phyloP scores from a whole-genome alignment of 2,888 invertebrate genomes.

The Lasioglossum oenotherae region DNA sequence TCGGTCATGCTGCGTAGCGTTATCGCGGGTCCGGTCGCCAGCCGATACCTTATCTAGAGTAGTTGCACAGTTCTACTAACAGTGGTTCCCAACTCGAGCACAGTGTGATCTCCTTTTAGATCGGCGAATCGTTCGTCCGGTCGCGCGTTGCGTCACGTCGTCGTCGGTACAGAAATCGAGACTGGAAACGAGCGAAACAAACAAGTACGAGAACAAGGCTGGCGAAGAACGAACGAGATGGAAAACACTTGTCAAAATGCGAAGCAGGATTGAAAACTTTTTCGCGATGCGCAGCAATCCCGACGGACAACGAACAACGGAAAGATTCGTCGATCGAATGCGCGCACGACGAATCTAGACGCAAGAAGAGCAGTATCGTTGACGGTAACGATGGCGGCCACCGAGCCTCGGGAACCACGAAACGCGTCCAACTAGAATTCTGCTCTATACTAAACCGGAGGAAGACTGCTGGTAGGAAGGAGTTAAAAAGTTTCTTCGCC shows the following conservation, averaged over 20 bases:
- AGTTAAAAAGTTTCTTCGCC: conserved; percentile 46
- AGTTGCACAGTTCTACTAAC: conserved; percentile 76
- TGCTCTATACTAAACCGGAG: conserved; percentile 30
- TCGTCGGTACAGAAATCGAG: neutral
- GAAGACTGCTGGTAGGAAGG: conserved; percentile 37
- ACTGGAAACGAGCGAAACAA: neutral
- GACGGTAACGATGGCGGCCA: neutral
- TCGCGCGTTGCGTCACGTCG: neutral
- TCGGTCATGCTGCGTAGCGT: conserved; percentile 74
- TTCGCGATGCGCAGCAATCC: too few species aligned
- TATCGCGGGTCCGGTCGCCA: conserved; percentile 75
- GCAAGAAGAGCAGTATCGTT: neutral
- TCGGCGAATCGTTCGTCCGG: neutral
- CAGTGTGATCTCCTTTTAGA: neutral
- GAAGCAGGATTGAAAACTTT: neutral
- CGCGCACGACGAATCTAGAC: neutral
- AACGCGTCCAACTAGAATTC: conserved; percentile 15
- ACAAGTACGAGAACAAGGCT: neutral
- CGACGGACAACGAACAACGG: neutral
- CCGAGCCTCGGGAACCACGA: neutral
- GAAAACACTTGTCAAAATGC: neutral
- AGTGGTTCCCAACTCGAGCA: conserved; percentile 77
- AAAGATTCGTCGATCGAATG: neutral
- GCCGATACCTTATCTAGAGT: conserved; percentile 83
- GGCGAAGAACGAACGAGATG: neutral